Evolutionary conservation across 1,140 invertebrate species (phyloP).

Genomic region (Cherax quadricarinatus): DNA sequence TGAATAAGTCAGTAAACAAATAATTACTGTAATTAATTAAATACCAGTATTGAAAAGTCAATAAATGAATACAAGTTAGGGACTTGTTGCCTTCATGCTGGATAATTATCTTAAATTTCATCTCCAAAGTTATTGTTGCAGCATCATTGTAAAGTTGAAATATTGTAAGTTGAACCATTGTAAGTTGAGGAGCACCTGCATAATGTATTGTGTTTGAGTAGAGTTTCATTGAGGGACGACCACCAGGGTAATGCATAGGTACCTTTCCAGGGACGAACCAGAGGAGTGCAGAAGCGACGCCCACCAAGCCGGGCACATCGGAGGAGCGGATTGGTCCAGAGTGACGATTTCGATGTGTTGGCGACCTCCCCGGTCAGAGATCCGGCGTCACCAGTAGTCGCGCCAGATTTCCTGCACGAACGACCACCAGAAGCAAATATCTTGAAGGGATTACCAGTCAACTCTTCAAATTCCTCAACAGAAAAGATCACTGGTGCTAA

Average conservation of each 20-base stretch:
- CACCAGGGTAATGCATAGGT: background rate
- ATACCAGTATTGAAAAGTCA: no score
- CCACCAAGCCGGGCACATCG: conserved; percentile 49
- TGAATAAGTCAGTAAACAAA: no score
- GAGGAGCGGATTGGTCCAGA: background rate
- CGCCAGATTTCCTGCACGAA: background rate
- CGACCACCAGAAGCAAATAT: background rate
- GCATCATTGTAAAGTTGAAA: no score
- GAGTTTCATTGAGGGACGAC: no score
- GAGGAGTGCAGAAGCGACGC: conserved; percentile 43
- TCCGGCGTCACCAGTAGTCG: background rate
- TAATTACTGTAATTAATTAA: no score
- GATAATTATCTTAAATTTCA: no score
- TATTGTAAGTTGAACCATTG: no score
- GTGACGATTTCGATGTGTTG: background rate
- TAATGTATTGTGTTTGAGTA: no score
- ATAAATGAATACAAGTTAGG: no score
- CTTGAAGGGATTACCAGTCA: background rate
- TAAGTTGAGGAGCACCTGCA: no score
- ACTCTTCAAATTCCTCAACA: background rate
- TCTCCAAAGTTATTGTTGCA: no score
- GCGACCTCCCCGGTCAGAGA: background rate
- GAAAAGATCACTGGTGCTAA: background rate
- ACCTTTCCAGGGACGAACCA: conserved; percentile 39
- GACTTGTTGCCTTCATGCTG: no score